phyloP scores from a whole-genome alignment of 2,113 vertebrate species.

The Pongo abelii region DNA sequence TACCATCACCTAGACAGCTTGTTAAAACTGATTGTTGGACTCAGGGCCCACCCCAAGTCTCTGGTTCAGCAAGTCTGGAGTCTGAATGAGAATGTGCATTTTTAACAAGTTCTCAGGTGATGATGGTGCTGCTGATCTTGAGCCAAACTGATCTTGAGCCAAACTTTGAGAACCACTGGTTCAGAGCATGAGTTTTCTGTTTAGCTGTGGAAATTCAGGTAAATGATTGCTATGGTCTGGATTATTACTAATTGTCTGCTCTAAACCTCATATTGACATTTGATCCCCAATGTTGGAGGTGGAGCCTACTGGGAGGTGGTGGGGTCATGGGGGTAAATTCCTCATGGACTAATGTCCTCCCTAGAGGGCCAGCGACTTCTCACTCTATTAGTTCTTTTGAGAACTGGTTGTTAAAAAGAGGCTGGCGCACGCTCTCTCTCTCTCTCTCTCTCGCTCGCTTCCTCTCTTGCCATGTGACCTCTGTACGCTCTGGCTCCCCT shows the following conservation, averaged over 20 bases:
- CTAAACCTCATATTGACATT: neutral
- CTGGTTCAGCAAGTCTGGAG: neutral
- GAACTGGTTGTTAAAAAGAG: neutral
- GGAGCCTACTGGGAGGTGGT: neutral
- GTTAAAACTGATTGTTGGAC: neutral
- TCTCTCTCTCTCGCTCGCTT: neutral
- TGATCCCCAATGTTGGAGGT: neutral
- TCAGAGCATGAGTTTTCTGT: neutral
- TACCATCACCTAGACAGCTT: neutral
- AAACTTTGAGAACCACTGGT: neutral
- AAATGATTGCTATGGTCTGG: neutral
- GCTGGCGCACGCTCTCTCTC: too few relatives aligned
- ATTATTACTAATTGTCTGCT: neutral
- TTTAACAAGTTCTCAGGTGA: neutral
- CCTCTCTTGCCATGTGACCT: neutral
- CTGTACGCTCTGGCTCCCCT: neutral
- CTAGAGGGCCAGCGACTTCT: neutral
- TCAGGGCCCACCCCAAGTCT: neutral
- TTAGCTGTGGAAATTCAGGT: neutral
- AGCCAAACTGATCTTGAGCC: neutral
- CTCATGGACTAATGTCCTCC: neutral
- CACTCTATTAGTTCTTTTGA: neutral
- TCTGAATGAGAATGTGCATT: neutral
- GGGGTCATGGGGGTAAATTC: neutral
- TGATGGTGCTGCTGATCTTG: neutral